Evolutionary conservation across 1,140 invertebrate genomes (phyloP).

Genomic region (Condylostylus longicornis): DNA sequence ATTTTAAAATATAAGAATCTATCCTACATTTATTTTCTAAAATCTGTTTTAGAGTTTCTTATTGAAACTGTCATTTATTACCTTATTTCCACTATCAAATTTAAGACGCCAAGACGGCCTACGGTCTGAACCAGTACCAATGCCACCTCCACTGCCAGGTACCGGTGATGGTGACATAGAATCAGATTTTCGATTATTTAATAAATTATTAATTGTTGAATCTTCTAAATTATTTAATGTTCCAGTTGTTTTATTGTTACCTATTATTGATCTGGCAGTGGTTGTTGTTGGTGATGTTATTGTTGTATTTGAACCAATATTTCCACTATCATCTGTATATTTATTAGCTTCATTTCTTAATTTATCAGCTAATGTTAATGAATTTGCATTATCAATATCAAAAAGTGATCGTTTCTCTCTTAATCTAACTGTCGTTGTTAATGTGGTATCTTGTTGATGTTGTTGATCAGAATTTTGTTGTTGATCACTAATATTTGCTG

Average conservation of each 20-base stretch:
- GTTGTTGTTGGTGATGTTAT: constrained; percentile 1
- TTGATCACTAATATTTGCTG: too few species aligned
- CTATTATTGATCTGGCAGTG: not conserved
- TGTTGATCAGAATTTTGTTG: too few species aligned
- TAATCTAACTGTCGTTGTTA: constrained; percentile 27
- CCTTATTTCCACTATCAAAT: constrained; percentile 78
- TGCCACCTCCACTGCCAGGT: constrained; percentile 5
- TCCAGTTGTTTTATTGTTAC: constrained; percentile 2
- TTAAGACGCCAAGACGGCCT: constrained; percentile 79
- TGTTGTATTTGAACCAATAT: constrained; percentile 6
- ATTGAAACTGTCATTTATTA: too few species aligned
- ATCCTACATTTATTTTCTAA: too few species aligned
- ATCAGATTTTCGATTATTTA: not conserved
- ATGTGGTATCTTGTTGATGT: too few species aligned
- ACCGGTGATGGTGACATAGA: not conserved
- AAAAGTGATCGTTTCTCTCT: constrained; percentile 23
- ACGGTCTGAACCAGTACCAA: constrained; percentile 40
- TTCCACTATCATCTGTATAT: constrained; percentile 10
- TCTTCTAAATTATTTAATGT: too few species aligned
- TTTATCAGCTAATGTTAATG: constrained; percentile 11
- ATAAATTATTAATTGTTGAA: too few species aligned
- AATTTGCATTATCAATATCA: constrained; percentile 12
- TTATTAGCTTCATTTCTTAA: constrained; percentile 12
- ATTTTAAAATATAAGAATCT: too few species aligned
- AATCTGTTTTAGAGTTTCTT: too few species aligned